Evolutionary conservation across 2,797 vertebrate species (phyloP), one percentile per base, ranked within the genome.

Genomic region (Halcyon smyrnensis): DNA sequence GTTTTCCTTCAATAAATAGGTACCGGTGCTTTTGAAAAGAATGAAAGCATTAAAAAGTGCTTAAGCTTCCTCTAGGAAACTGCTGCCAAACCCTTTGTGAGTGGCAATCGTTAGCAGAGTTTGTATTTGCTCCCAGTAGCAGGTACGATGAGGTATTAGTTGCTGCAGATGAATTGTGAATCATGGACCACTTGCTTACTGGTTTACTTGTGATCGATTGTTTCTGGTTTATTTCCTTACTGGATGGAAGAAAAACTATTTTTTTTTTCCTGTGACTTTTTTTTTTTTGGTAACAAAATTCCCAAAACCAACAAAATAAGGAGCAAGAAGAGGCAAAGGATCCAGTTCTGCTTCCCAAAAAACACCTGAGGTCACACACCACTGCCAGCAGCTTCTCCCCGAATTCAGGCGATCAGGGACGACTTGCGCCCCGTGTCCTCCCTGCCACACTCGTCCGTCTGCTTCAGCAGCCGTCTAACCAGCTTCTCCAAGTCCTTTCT

Each of bases 401-500:
- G 1, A 63, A 79, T 32, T 98, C 97, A 98, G 51, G 97, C 97
- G 1, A 98, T 96, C 75, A 98, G 50, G 3, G 97, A 95, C 5
- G 96, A 96, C 93, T 98, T 99, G 97, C 98, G 98, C 85, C 97
- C 84, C 0, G 97, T 90, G 50, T 99, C 99, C 28, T 99, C 99
- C 98, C 99, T 98, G 74, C 98, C 56, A 56, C 98, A 98, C 77
- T 99, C 99, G 2, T 99, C 99, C 10, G 99, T 99, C 98, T 99
- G 99, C 97, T 99, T 99, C 96, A 99, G 97, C 96, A 99, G 97
- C 97, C 99, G 99, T 85, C 98, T 97, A 51, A 99, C 99, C 76
- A 99, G 96, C 81, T 99, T 99, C 98, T 99, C 99, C 56, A 99
- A 98, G 88, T 99, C 99, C 97, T 98, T 99, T 87, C 99, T 98